Evolutionary conservation across 2,888 invertebrate species (phyloP), one percentile per base, ranked within the genome.

Genomic region (Strigamia maritima): DNA sequence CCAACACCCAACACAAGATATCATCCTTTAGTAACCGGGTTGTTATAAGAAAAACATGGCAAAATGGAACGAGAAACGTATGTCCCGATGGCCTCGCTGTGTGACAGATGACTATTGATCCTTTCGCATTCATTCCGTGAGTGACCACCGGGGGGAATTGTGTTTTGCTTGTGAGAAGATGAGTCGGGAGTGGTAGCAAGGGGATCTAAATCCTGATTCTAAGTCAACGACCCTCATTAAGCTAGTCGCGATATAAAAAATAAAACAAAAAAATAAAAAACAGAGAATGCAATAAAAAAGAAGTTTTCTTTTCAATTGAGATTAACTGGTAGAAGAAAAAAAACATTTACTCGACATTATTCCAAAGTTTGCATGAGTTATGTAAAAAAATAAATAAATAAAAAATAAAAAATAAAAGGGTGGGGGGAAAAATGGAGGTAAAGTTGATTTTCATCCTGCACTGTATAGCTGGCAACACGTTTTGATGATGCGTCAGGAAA

Each of bases 121-220:
- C 54, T 54, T 54, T 54, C 54, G 54, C 54, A 54, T 54, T 54
- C 54, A 54, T 54, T 54, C 54, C 54, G 54, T 54, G 54, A 54
- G 54, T 54, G 54, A 54, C 54, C 54, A 54, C 54, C 54, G 54
- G 19, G 54, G 54, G 54, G 54, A 54, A 54, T 54, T 54, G 54
- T 54, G 54, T 54, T 54, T 54, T 54, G 54, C 54, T 54, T 54
- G 54, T 54, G 54, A 54, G 54, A 54, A 54, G 54, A 54, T 54
- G 54, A 54, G 54, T n/a, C 54, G 54, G 54, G 54, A 54, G 54
- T 54, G 22, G 54, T 35, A 35, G 35, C 35, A 19, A 19, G 19
- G 54, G 54, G 54, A 19, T 54, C n/a, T n/a, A n/a, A 54, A 54
- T 54, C 54, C 54, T 54, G 54, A 54, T 54, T 54, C 54, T n/a